A percentile compares a stretch with the other conserved stretches of the same genome.
phyloP scores from a whole-genome alignment of 2,888 invertebrate genomes.

The Pristionchus arcanus region DNA sequence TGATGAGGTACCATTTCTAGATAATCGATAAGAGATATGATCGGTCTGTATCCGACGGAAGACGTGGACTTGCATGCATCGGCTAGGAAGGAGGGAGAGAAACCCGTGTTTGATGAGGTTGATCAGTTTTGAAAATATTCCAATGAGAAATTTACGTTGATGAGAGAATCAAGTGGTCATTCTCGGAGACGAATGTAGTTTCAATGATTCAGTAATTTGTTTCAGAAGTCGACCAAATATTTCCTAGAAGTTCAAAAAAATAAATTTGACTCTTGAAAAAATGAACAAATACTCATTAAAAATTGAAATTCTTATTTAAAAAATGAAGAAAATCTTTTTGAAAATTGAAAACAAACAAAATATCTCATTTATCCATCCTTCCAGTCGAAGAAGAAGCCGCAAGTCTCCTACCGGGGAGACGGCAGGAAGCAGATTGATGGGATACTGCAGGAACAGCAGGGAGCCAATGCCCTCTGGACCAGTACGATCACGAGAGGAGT shows the following conservation, averaged over 20 bases:
- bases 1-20: constrained; percentile 43
- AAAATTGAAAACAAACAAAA: too few species aligned
- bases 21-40: not conserved
- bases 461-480: constrained; percentile 64
- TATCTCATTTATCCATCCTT: too few species aligned
- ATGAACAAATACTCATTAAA: too few species aligned
- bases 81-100: constrained; percentile 8
- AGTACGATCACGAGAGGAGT: constrained; percentile 66
- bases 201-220: too few species aligned
- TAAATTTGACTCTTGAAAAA: too few species aligned
- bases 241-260: too few species aligned
- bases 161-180: too few species aligned
- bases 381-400: not conserved
- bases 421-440: constrained; percentile 53
- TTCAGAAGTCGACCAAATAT: too few species aligned
- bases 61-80: not conserved
- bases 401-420: constrained; percentile 48
- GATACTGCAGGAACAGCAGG: constrained; percentile 24
- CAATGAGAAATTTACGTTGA: too few species aligned
- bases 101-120: constrained; percentile 27
- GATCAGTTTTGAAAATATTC: not conserved
- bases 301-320: too few species aligned
- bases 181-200: too few species aligned
- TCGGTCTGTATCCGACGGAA: constrained; percentile 21
- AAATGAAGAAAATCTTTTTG: too few species aligned